Evolutionary conservation across 2,888 invertebrate genomes (phyloP).

Genomic region (Rhagophthalmus giganteus): DNA sequence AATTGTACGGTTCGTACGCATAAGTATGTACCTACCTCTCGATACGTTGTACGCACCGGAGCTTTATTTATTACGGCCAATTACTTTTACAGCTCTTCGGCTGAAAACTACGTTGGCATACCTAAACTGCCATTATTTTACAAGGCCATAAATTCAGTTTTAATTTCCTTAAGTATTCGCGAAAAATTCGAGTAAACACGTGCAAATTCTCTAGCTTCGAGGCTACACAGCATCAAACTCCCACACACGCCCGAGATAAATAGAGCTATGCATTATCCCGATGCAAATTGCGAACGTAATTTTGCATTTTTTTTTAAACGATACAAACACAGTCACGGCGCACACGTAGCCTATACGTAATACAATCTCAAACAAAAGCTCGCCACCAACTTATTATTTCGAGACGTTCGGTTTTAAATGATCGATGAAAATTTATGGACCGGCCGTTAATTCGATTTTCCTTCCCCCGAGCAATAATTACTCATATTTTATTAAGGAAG

Average conservation of each 20-base stretch:
- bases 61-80: too few species aligned
- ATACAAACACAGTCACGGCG: constrained; percentile 7
- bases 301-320: constrained; percentile 15
- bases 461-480: constrained; percentile 24
- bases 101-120: not conserved
- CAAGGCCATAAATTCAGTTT: constrained; percentile 10
- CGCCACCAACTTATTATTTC: not conserved
- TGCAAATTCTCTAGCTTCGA: constrained; percentile 15
- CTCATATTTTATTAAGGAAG: constrained; percentile 18
- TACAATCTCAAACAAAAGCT: constrained; percentile 3
- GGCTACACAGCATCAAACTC: constrained; percentile 18
- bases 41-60: too few species aligned
- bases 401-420: too few species aligned
- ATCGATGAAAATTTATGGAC: too few species aligned
- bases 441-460: constrained; percentile 26
- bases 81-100: too few species aligned
- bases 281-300: constrained; percentile 24
- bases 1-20: not conserved
- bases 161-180: constrained; percentile 10
- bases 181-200: constrained; percentile 20
- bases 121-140: not conserved
- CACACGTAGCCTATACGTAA: too few species aligned
- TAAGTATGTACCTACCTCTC: too few species aligned
- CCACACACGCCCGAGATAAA: constrained; percentile 22
- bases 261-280: constrained; percentile 24